Conservation (phyloP, 2,888 invertebrate genomes). For the Drosophila falleni region DNA sequence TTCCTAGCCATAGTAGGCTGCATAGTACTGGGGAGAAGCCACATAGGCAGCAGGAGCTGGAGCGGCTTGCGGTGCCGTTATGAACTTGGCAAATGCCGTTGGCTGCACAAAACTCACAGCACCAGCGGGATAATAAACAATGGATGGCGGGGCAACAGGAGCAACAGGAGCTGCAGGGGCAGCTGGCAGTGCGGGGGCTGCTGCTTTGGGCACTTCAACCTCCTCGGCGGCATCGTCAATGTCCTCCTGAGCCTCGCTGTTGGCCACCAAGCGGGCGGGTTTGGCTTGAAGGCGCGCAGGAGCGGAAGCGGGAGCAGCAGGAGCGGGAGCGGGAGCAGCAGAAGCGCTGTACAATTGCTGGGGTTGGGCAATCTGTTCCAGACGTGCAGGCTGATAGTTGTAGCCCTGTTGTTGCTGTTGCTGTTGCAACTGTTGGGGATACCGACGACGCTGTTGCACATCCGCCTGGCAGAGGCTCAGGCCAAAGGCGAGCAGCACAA, state of each 20-base stretch:
- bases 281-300: conserved; percentile 60
- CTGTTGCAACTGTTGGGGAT: conserved; percentile 50
- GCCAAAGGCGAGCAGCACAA: conserved; percentile 39
- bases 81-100: conserved; percentile 53
- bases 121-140: conserved; percentile 76
- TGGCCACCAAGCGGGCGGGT: conserved; percentile 64
- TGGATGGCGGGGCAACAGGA: conserved; percentile 45
- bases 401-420: conserved; percentile 65
- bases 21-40: conserved; percentile 60
- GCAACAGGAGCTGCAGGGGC: conserved; percentile 15
- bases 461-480: conserved; percentile 47
- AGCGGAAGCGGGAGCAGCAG: conserved; percentile 6
- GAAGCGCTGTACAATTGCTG: conserved; percentile 53
- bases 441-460: conserved; percentile 39
- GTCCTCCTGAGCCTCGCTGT: conserved; percentile 74
- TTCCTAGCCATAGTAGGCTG: conserved; percentile 62
- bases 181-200: conserved; percentile 16
- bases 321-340: conserved; percentile 9
- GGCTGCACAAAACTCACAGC: conserved; percentile 78
- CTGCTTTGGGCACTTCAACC: conserved; percentile 50
- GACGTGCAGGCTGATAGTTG: conserved; percentile 70
- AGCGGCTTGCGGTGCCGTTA: conserved; percentile 41
- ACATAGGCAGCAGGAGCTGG: conserved; percentile 49
- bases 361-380: conserved; percentile 47
- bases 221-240: conserved; percentile 72